These are phyloP conservation scores for Caenorhabditis imperialis DNA, from an alignment of 2,888 invertebrate genomes.

Conservation along the genomic window DNA sequence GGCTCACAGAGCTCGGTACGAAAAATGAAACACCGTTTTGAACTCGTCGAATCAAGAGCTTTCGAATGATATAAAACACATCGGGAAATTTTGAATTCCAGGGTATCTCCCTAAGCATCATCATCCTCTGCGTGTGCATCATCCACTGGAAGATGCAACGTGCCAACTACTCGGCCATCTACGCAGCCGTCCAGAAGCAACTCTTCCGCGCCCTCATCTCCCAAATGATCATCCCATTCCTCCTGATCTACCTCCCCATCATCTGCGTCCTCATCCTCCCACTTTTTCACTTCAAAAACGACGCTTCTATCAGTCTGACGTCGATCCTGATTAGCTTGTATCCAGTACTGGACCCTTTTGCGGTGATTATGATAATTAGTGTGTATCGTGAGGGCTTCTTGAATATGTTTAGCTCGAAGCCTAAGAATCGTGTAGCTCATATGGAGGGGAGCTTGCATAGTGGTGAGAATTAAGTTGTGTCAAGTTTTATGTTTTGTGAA, in stretches of 20 bases:
- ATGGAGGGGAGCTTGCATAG: constrained; percentile 19
- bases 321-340: constrained; percentile 40
- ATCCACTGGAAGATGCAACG: constrained; percentile 37
- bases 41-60: no score
- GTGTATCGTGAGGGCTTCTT: constrained; percentile 39
- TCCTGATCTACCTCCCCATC: constrained; percentile 40
- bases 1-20: no score
- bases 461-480: no score
- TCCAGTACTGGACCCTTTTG: constrained; percentile 38
- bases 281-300: constrained; percentile 33
- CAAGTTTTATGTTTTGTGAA: no score
- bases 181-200: constrained; percentile 31
- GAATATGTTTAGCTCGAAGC: constrained; percentile 23
- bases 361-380: constrained; percentile 37
- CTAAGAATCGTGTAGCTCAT: constrained; percentile 17
- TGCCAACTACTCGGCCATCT: constrained; percentile 34
- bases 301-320: constrained; percentile 19
- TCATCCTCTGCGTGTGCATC: constrained; percentile 27
- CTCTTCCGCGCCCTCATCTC: constrained; percentile 31
- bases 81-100: constrained; percentile 1
- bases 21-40: no score
- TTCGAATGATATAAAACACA: no score
- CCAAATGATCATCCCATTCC: constrained; percentile 39
- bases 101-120: constrained; percentile 23
- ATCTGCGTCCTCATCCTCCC: constrained; percentile 29